These are phyloP conservation scores for Kuschelorhynchus macadamiae DNA, from an alignment of 2,888 invertebrate genomes.

Conservation along the genomic window DNA sequence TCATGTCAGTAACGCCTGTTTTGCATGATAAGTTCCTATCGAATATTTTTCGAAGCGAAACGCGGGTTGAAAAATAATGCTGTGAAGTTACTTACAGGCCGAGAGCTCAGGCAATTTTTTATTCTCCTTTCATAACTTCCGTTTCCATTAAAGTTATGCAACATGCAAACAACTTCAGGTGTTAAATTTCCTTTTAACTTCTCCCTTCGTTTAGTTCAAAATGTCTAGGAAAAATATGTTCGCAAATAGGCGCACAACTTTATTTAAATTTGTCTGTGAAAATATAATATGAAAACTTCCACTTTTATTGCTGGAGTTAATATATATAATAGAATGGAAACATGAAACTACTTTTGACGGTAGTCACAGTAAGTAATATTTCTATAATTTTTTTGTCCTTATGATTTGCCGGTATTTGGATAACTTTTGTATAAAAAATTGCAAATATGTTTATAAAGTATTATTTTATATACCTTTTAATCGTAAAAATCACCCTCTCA, in stretches of 20 bases:
- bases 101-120: slow-evolving; percentile 52
- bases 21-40: background rate
- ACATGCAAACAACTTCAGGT: slow-evolving; percentile 57
- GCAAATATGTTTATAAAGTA: no score
- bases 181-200: slow-evolving; percentile 52
- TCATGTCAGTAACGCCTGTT: background rate
- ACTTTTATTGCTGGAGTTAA: background rate
- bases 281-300: no score
- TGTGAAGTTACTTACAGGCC: slow-evolving; percentile 47
- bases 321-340: no score
- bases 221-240: background rate
- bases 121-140: slow-evolving; percentile 57
- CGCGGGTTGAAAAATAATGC: slow-evolving; percentile 32
- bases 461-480: no score
- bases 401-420: no score
- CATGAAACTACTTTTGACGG: no score
- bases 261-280: background rate
- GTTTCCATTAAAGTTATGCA: slow-evolving; percentile 57
- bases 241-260: background rate
- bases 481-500: no score
- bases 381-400: no score
- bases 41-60: background rate
- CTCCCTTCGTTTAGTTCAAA: background rate
- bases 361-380: no score
- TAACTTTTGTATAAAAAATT: no score